Percentiles rank a stretch among this genome's conserved stretches.
phyloP scores from a whole-genome alignment of 2,797 vertebrate genomes.

The Acanthopagrus latus region DNA sequence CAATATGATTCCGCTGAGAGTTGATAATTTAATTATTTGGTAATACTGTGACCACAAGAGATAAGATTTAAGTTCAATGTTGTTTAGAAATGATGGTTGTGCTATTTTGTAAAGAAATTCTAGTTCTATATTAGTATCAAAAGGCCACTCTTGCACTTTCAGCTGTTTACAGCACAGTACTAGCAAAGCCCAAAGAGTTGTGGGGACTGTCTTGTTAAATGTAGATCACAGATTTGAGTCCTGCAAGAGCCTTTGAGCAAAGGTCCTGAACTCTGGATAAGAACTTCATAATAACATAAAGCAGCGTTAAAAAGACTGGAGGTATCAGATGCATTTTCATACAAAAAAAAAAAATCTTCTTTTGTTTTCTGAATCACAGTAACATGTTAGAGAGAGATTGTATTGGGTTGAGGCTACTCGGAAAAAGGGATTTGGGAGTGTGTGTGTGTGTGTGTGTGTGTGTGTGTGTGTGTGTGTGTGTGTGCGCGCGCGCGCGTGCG shows the following conservation, averaged over 20 bases:
- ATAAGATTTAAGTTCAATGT: background rate
- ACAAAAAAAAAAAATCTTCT: slow-evolving; percentile 2
- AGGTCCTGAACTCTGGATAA: slow-evolving; percentile 1
- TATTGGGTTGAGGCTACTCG: slow-evolving; percentile 50
- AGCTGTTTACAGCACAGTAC: background rate
- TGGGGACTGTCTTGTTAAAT: background rate
- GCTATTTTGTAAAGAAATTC: background rate
- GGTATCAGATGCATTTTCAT: slow-evolving; percentile 4
- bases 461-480: slow-evolving; percentile 78
- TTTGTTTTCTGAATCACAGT: slow-evolving; percentile 53
- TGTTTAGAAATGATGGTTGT: background rate
- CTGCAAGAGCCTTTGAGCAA: background rate
- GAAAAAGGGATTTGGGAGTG: slow-evolving; percentile 39
- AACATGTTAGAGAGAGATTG: slow-evolving; percentile 43
- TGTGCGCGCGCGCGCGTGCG: too few relatives aligned
- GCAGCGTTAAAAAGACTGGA: background rate
- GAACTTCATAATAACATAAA: background rate
- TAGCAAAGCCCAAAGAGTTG: background rate
- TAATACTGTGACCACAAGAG: background rate
- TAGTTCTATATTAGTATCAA: background rate
- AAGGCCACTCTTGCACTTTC: background rate
- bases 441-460: slow-evolving; percentile 61
- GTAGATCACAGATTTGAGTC: background rate
- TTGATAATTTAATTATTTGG: too few relatives aligned
- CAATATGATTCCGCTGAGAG: background rate